Evolutionary conservation across 2,113 vertebrate genomes (phyloP).

Genomic region (Fulmarus glacialis): DNA sequence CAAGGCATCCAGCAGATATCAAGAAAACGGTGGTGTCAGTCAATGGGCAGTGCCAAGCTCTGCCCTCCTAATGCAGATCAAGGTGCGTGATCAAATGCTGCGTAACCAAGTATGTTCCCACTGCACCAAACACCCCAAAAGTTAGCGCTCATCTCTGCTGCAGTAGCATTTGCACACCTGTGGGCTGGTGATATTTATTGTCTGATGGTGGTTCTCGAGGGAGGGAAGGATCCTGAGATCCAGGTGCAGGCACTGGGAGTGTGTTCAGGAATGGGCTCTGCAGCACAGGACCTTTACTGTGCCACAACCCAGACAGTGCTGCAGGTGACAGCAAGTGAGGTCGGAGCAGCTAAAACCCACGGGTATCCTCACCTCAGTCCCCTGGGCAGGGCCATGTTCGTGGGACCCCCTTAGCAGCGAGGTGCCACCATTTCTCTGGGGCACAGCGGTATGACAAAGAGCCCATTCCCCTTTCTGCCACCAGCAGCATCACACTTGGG

Average conservation of each 20-base stretch:
- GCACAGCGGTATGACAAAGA: not conserved
- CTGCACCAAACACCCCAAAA: not conserved
- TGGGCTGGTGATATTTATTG: not conserved
- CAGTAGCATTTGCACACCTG: fast-evolving
- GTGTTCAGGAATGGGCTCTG: not conserved
- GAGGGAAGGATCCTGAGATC: not conserved
- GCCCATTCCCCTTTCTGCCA: not conserved
- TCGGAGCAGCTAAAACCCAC: not conserved
- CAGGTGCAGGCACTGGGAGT: not conserved
- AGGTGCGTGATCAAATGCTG: not conserved
- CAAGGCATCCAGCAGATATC: not conserved
- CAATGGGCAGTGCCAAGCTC: not conserved
- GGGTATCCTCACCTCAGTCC: not conserved
- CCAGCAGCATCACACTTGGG: not conserved
- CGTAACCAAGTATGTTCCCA: fast-evolving
- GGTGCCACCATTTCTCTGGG: not conserved
- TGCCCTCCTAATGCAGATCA: fast-evolving
- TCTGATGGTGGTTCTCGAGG: not conserved
- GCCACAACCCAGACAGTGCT: not conserved
- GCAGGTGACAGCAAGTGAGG: not conserved
- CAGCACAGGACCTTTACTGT: not conserved
- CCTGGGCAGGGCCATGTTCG: fast-evolving
- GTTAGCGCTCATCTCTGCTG: fast-evolving
- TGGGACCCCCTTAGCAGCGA: not conserved
- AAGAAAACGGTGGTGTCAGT: not conserved